These are phyloP conservation scores for Zaprionus gabonicus DNA, from an alignment of 1,140 invertebrate species.

Conservation along the genomic window DNA sequence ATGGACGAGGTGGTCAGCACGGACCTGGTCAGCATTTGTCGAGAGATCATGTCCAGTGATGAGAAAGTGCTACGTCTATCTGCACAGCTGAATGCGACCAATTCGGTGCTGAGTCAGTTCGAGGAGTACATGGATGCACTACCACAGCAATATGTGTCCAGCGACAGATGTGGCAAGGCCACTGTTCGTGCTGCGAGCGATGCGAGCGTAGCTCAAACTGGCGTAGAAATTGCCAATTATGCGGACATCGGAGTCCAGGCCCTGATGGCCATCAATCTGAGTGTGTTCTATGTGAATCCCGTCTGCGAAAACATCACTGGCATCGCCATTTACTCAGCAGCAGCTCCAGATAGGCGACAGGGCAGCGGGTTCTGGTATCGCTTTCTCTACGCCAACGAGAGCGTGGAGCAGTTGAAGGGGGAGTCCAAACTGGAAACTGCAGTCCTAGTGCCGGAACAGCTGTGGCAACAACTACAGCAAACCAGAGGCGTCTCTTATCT, in stretches of 20 bases:
- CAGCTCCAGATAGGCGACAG: slow-evolving; percentile 1
- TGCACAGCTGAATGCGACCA: slow-evolving; percentile 70
- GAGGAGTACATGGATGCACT: slow-evolving; percentile 73
- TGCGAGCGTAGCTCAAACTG: slow-evolving; percentile 15
- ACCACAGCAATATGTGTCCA: slow-evolving; percentile 56
- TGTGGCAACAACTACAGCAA: slow-evolving; percentile 49
- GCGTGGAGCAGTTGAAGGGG: slow-evolving; percentile 36
- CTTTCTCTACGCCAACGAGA: slow-evolving; percentile 62
- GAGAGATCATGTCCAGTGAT: slow-evolving; percentile 71
- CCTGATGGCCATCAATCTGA: slow-evolving; percentile 63
- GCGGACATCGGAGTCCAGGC: slow-evolving; percentile 65
- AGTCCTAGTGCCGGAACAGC: slow-evolving; percentile 48
- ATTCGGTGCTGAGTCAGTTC: slow-evolving; percentile 60
- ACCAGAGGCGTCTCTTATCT: slow-evolving; percentile 22
- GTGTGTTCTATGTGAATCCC: slow-evolving; percentile 74
- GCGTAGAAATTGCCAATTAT: slow-evolving; percentile 57
- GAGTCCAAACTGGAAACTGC: slow-evolving; percentile 64
- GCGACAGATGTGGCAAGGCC: slow-evolving; percentile 42
- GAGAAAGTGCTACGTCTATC: slow-evolving; percentile 57
- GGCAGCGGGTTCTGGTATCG: slow-evolving; percentile 67
- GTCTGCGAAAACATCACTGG: slow-evolving; percentile 63
- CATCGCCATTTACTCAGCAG: slow-evolving; percentile 62
- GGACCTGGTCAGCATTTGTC: slow-evolving; percentile 69
- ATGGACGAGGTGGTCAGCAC: slow-evolving; percentile 54
- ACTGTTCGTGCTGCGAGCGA: slow-evolving; percentile 24